These are phyloP conservation scores for Agelas oroides DNA, from an alignment of 37 sponge, comb jelly and placozoan genomes.

Conservation along the genomic window DNA sequence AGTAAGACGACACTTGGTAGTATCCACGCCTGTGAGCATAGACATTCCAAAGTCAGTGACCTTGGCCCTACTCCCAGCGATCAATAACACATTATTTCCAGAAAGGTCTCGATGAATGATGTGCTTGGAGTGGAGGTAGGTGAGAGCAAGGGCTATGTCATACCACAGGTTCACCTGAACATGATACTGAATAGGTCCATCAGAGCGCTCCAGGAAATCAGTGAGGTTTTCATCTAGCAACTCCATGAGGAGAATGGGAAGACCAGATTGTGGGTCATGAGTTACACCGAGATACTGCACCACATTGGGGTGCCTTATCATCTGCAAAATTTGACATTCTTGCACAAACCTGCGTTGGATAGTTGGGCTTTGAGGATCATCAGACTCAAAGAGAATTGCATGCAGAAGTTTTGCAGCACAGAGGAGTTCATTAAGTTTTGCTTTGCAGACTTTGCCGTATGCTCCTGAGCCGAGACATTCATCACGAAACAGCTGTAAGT, in stretches of 20 bases:
- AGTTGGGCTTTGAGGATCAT: background rate
- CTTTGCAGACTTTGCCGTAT: background rate
- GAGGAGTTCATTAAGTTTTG: background rate
- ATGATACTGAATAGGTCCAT: background rate
- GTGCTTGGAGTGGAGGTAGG: slow-evolving; percentile 26
- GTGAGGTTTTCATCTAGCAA: slow-evolving; percentile 19
- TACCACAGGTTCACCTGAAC: background rate
- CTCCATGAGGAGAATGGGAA: slow-evolving; percentile 42
- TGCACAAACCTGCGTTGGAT: background rate
- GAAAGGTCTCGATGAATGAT: slow-evolving; percentile 37
- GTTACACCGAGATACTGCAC: slow-evolving; percentile 36
- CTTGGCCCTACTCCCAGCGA: slow-evolving; percentile 1
- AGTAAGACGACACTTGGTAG: slow-evolving; percentile 10
- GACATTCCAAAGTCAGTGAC: slow-evolving; percentile 44
- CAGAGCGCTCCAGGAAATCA: background rate
- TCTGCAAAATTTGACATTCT: slow-evolving; percentile 25
- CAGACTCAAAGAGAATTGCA: background rate
- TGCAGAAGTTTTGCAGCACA: slow-evolving; percentile 5
- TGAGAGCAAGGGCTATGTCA: slow-evolving; percentile 21
- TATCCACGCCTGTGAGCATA: background rate
- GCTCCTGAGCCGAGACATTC: background rate
- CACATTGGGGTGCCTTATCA: slow-evolving; percentile 21
- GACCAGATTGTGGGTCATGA: background rate
- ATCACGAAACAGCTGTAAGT: too few species aligned
- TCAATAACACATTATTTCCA: slow-evolving; percentile 30